These are phyloP conservation scores for Drosophila orena DNA, from an alignment of 1,140 invertebrate species.

Conservation along the genomic window DNA sequence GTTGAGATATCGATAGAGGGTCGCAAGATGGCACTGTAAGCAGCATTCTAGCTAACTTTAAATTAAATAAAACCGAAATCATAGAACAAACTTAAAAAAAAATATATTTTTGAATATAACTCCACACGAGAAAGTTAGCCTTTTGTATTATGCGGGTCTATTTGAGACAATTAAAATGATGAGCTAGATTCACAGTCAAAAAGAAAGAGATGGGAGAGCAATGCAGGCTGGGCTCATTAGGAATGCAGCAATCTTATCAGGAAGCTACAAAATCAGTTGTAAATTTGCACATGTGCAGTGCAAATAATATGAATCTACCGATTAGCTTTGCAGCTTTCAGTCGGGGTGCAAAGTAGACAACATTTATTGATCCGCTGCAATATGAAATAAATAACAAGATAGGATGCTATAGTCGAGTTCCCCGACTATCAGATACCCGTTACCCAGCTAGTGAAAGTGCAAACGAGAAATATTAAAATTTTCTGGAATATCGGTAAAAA, in stretches of 20 bases:
- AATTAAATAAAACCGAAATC: constrained; percentile 26
- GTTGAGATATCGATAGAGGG: constrained; percentile 98
- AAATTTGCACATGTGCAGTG: neutral
- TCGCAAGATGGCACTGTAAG: constrained; percentile 95
- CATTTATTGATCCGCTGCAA: no score
- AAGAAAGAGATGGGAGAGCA: neutral
- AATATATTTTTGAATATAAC: constrained; percentile 56
- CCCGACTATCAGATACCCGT: no score
- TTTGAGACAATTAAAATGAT: no score
- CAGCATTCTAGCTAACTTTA: constrained; percentile 39
- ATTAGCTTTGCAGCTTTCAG: neutral
- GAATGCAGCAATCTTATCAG: neutral
- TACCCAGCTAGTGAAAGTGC: no score
- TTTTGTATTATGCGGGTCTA: constrained; percentile 3
- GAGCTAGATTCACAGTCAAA: neutral
- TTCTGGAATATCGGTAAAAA: no score
- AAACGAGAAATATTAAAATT: no score
- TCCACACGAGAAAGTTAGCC: neutral
- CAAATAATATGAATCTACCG: neutral
- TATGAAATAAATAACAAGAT: no score
- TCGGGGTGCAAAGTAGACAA: neutral
- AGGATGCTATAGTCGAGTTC: no score
- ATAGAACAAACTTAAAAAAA: constrained; percentile 52
- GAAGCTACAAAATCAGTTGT: neutral
- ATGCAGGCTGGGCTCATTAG: neutral